A percentile compares a stretch with the other conserved stretches of the same genome.
These are phyloP conservation scores for Temnothorax rugatulus DNA, from an alignment of 2,888 invertebrate genomes.

Conservation along the genomic window DNA sequence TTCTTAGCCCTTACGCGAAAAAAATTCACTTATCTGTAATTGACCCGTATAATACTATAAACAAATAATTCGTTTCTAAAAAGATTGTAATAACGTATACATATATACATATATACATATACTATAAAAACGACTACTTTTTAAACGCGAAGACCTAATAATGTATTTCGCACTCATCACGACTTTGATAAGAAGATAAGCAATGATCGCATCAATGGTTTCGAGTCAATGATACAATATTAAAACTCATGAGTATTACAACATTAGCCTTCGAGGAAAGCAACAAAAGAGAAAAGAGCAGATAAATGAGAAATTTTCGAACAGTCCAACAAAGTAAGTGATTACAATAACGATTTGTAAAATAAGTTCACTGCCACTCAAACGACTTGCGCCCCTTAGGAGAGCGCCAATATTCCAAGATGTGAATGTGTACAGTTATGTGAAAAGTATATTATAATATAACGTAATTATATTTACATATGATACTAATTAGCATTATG, in stretches of 20 bases:
- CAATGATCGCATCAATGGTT: slow-evolving; percentile 78
- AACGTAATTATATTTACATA: slow-evolving; percentile 80
- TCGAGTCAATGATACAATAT: slow-evolving; percentile 78
- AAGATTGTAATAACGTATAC: slow-evolving; percentile 68
- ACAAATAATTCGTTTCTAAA: slow-evolving; percentile 70
- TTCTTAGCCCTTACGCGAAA: slow-evolving; percentile 40
- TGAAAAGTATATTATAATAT: slow-evolving; percentile 75
- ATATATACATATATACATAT: slow-evolving; percentile 51
- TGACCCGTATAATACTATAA: slow-evolving; percentile 62
- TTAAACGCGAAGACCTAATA: slow-evolving; percentile 69
- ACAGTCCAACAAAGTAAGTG: slow-evolving; percentile 78
- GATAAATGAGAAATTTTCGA: slow-evolving; percentile 72
- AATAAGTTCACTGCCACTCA: slow-evolving; percentile 84
- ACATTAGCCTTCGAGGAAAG: slow-evolving; percentile 75
- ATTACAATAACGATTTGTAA: slow-evolving; percentile 81
- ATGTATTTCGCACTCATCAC: slow-evolving; percentile 64
- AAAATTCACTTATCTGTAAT: slow-evolving; percentile 65
- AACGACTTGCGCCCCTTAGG: slow-evolving; percentile 81
- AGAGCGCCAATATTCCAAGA: slow-evolving; percentile 77
- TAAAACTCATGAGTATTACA: slow-evolving; percentile 68
- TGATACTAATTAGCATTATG: slow-evolving; percentile 80
- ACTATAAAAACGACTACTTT: slow-evolving; percentile 56
- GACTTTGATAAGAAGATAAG: slow-evolving; percentile 69
- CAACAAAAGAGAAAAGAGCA: slow-evolving; percentile 53
- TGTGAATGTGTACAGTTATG: slow-evolving; percentile 83